Evolutionary conservation across 1,140 invertebrate species (phyloP).

Genomic region (Drosophila takahashii): DNA sequence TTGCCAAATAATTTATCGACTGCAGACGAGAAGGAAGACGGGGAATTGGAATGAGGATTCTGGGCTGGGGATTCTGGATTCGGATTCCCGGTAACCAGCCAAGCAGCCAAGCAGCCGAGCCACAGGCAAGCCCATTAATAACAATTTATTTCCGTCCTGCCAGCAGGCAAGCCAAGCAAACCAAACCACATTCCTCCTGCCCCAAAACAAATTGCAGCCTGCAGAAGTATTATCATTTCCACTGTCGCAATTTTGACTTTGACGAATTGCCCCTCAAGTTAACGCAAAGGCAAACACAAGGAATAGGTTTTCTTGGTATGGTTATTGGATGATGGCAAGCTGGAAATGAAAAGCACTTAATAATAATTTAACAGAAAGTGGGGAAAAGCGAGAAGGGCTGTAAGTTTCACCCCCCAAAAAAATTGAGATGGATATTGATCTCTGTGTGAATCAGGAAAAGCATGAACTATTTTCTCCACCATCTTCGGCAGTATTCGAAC

Average conservation of each 20-base stretch:
- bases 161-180: slow-evolving; percentile 16
- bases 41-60: too few relatives aligned
- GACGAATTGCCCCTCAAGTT: slow-evolving; percentile 66
- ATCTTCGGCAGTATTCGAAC: neutral
- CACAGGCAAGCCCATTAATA: slow-evolving; percentile 73
- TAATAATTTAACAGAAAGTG: slow-evolving; percentile 67
- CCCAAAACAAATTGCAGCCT: slow-evolving; percentile 59
- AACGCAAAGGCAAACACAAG: slow-evolving; percentile 1
- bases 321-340: slow-evolving; percentile 40
- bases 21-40: neutral
- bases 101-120: slow-evolving; percentile 6
- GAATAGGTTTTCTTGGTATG: neutral
- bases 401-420: neutral
- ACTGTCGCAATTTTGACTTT: slow-evolving; percentile 76
- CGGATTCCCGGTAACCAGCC: slow-evolving; percentile 6
- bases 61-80: neutral
- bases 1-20: slow-evolving; percentile 70
- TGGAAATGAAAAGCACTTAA: slow-evolving; percentile 73
- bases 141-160: slow-evolving; percentile 77
- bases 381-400: neutral
- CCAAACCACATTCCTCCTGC: slow-evolving; percentile 40
- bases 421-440: slow-evolving; percentile 7
- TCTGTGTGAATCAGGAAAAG: neutral
- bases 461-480: slow-evolving; percentile 5
- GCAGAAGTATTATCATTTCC: slow-evolving; percentile 63